Evolutionary conservation across 2,113 vertebrate species (phyloP), one percentile per base, ranked within the genome.

Genomic region (Nothocercus nigrocapillus): DNA sequence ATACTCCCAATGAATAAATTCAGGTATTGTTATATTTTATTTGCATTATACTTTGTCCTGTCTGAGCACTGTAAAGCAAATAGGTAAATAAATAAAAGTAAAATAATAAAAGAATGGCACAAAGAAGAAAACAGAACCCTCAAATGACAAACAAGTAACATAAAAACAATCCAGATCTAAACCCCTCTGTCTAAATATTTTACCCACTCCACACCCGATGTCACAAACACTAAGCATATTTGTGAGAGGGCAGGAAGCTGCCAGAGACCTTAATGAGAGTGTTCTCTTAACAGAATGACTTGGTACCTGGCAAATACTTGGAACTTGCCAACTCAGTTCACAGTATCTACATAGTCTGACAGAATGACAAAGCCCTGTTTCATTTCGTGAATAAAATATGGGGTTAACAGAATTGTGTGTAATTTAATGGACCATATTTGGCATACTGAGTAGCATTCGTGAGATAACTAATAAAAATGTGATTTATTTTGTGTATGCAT

Each of bases 381-480:
- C n/a, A n/a, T n/a, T n/a, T n/a, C n/a, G n/a, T n/a, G n/a, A n/a
- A n/a, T n/a, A n/a, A n/a, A n/a, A n/a, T n/a, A n/a, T n/a, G n/a
- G n/a, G n/a, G n/a, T n/a, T n/a, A 98, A 89, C 74, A 95, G 93
- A 94, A 64, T 85, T 95, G 79, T 85, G 90, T 86, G 88, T 95
- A 96, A 95, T 93, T 95, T 96, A 97, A 95, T 85, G 94, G 88
- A 83, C 84, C 89, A 84, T 94, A 97, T 95, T 95, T 95, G 87
- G 90, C 90, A 80, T 76, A 85, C 75, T 89, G 95, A 78, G 95
- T 82, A 93, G 83, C 49, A 86, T 95, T 89, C 85, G 89, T 73
- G 79, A 95, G 75, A 95, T 79, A 89, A 95, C 36, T 36, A 36
- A 36, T 36, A 36, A 36, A 36, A 36, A 36, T 36, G 36, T 36